Evolutionary conservation across 2,888 invertebrate species (phyloP), one percentile per base, ranked within the genome.

Genomic region (Rhagonycha fulva): DNA sequence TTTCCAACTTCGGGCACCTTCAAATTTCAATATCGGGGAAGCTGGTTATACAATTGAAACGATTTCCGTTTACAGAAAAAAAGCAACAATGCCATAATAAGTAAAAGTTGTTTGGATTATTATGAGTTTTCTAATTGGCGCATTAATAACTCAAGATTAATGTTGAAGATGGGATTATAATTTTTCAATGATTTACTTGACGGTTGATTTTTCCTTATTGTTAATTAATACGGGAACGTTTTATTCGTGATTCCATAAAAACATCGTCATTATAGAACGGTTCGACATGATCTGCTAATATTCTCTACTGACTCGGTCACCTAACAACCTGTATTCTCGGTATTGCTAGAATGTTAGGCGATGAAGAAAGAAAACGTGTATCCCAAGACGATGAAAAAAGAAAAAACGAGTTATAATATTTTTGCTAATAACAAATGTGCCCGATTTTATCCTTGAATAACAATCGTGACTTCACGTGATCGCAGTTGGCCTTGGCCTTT

Each of bases 401-500:
- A 72, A 62, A 72, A 77, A 77, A 77, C 76, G 74, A 74, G 74
- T 74, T 77, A 74, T 66, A 74, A 71, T 71, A 71, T 77, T 77
- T 77, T 77, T 63, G 75, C 73, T 73, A 73, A 73, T 75, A 75
- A 70, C 77, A 77, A 77, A 78, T 78, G 75, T 70, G 66, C 75
- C 68, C 67, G 66, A 72, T 72, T 77, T 77, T 72, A 78, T 74
- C 76, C 80, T 70, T 75, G 79, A 79, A 76, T 78, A 76, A 77
- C 77, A 76, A 81, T 78, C 80, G 81, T 81, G 81, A 81, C 78
- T 76, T 76, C 80, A 79, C 79, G 80, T 79, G 76, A 80, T 77
- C 77, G 63, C 26, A 68, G 75, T 77, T 79, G 80, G 79, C 81
- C 81, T 81, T 81, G 81, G 81, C 81, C 81, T 81, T 81, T 81